These are phyloP conservation scores for Gallinago paraguaiae DNA, from an alignment of 2,113 vertebrate species.

Conservation along the genomic window DNA sequence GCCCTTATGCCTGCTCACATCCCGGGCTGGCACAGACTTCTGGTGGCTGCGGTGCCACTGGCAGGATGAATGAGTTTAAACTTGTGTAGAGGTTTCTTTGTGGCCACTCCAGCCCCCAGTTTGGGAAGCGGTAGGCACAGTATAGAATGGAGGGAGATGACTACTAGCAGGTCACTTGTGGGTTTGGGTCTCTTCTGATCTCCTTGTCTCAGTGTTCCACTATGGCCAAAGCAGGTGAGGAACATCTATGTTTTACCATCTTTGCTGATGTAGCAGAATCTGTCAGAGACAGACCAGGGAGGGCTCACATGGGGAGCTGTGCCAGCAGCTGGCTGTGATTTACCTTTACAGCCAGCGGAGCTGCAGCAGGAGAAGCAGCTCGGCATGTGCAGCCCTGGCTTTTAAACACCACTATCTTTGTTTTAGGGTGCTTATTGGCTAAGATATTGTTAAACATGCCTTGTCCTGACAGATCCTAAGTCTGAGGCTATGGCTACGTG, in stretches of 20 bases:
- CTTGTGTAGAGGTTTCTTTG: background rate
- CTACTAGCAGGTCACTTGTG: background rate
- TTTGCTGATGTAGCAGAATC: background rate
- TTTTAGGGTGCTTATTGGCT: background rate
- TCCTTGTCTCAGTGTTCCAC: background rate
- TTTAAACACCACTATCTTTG: background rate
- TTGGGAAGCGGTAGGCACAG: background rate
- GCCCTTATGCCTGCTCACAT: background rate
- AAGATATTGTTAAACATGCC: background rate
- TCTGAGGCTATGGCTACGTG: background rate
- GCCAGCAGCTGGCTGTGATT: background rate
- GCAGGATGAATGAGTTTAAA: background rate
- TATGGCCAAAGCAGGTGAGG: background rate
- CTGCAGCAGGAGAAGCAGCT: background rate
- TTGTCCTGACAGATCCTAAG: background rate
- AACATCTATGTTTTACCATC: background rate
- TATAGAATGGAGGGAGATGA: background rate
- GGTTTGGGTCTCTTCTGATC: background rate
- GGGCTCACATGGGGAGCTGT: background rate
- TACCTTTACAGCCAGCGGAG: background rate
- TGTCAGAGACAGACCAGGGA: background rate
- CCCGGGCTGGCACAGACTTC: background rate
- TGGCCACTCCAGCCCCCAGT: background rate
- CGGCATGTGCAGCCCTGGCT: background rate
- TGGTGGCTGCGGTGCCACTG: background rate